Evolutionary conservation across 2,113 vertebrate species (phyloP), one percentile per base, ranked within the genome.

Genomic region (Struthio camelus): DNA sequence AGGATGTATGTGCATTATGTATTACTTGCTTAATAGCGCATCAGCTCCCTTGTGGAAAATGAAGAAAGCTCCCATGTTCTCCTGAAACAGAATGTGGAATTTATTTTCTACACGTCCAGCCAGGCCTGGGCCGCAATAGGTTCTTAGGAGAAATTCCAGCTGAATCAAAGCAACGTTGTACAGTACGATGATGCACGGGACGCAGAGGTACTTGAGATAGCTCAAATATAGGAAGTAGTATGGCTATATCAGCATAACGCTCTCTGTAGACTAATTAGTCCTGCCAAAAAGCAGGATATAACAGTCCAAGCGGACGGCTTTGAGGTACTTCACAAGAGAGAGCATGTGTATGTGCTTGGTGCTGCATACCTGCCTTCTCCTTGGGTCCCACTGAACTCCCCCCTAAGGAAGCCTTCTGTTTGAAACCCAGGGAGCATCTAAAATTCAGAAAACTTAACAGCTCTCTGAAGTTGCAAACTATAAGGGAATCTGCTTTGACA

Each of bases 231-330:
- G 85, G 44, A 61, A 58, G 38, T 50, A 83, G 82, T 24, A 32
- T 11, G 67, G 36, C 76, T 90, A 3, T 40, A 87, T 88, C 71
- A 91, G 81, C 71, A 54, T 4, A 30, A 27, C 70, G 40, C 67
- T 94, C 91, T 85, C 93, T 70, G 76, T 80, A 71, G 94, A 62
- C 54, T 91, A 95, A 94, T 94, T 97, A 95, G 79, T 62, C 67
- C 82, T 88, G 53, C 76, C 93, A 94, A 83, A 79, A 83, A 87
- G 64, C 48, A 72, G 78, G 65, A 64, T 87, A 27, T 71, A 86
- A 75, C 30, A 84, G 42, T 34, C 81, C 20, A 32, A 34, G 44
- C 36, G 66, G 93, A 93, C 58, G 40, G 46, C n/a, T 85, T 61
- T 65, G 79, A 76, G 79, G 51, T 50, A 44, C 25, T 90, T 87